These are phyloP conservation scores for Emys orbicularis DNA, from an alignment of 2,797 vertebrate species.

Conservation along the genomic window DNA sequence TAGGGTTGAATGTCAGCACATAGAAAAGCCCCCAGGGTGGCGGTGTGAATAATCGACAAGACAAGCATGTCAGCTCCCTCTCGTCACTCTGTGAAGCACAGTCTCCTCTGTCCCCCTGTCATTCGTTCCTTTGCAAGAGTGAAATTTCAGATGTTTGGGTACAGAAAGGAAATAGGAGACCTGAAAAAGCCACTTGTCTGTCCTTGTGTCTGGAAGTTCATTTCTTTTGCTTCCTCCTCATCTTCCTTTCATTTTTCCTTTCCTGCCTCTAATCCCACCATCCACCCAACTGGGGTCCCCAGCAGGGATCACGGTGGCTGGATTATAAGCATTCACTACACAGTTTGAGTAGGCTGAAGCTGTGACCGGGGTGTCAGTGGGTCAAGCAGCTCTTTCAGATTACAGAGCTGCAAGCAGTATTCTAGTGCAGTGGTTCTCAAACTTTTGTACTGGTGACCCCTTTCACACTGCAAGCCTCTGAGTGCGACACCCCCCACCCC, in stretches of 20 bases:
- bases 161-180: neutral
- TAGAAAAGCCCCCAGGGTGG: neutral
- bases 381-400: neutral
- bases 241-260: neutral
- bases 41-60: constrained; percentile 6
- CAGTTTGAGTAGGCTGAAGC: neutral
- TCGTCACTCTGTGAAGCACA: neutral
- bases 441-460: too few relatives aligned
- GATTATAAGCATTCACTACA: neutral
- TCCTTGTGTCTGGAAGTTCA: neutral
- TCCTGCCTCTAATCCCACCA: neutral
- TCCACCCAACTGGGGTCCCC: neutral
- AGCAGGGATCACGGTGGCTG: neutral
- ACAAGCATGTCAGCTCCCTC: constrained; percentile 22
- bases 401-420: neutral
- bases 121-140: neutral
- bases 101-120: neutral
- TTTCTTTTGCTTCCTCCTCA: neutral
- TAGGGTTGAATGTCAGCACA: neutral
- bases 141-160: neutral
- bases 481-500: too few relatives aligned
- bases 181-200: too few relatives aligned
- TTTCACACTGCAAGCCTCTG: too few relatives aligned
- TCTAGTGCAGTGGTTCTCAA: neutral
- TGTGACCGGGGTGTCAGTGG: neutral